Evolutionary conservation across 2,797 vertebrate genomes (phyloP).

Genomic region (Scyliorhinus canicula): DNA sequence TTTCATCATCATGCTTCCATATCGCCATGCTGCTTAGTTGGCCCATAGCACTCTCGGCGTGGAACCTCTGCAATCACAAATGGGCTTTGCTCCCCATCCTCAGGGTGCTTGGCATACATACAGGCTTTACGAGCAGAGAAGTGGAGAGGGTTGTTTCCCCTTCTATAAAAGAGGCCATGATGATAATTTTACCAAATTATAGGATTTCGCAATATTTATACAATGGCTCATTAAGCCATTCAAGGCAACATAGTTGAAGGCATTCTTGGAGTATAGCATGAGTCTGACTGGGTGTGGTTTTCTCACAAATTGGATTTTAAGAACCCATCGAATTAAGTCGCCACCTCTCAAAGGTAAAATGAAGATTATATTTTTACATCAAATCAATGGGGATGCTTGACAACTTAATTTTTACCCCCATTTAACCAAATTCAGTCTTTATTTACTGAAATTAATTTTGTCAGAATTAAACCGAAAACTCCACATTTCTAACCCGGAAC

Average conservation of each 20-base stretch:
- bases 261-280: not conserved
- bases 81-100: not conserved
- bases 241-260: too few species aligned
- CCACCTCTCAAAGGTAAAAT: not conserved
- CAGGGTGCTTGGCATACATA: not conserved
- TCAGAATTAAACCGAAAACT: slow-evolving; percentile 1
- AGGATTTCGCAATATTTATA: not conserved
- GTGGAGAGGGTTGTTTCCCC: not conserved
- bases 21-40: not conserved
- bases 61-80: not conserved
- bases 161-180: not conserved
- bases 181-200: not conserved
- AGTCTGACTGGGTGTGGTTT: not conserved
- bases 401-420: not conserved
- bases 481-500: not conserved
- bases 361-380: not conserved
- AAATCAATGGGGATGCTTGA: too few species aligned
- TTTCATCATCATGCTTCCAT: not conserved
- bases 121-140: not conserved
- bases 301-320: not conserved
- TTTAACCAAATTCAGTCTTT: not conserved
- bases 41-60: not conserved
- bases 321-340: not conserved
- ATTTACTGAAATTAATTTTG: not conserved
- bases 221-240: not conserved